These are phyloP conservation scores for Cyclopterus lumpus DNA, from an alignment of 2,797 vertebrate species.

Conservation along the genomic window DNA sequence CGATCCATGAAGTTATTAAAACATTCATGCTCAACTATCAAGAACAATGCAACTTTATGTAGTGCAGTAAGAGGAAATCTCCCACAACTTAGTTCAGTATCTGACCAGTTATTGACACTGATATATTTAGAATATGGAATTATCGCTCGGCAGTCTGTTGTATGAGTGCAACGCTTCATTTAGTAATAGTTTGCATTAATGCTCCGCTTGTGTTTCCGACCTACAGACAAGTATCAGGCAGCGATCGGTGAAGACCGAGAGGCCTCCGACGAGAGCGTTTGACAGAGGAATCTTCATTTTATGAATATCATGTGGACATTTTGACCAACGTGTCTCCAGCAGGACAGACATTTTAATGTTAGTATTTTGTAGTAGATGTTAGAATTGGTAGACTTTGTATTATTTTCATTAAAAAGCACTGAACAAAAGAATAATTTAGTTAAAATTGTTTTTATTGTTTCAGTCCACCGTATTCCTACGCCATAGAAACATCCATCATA, in stretches of 20 bases:
- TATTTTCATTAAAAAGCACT: no score
- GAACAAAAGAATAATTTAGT: slow-evolving; percentile 14
- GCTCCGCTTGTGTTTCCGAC: not conserved
- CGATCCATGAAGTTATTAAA: no score
- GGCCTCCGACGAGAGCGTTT: no score
- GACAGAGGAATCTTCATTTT: no score
- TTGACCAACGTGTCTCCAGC: no score
- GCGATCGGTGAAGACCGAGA: slow-evolving; percentile 7
- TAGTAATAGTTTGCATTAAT: not conserved
- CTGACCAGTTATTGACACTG: not conserved
- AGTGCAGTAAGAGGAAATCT: not conserved
- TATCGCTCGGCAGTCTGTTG: no score
- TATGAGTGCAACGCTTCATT: not conserved
- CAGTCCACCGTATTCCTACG: slow-evolving; percentile 53
- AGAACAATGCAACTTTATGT: not conserved
- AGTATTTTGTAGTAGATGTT: no score
- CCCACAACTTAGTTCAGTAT: not conserved
- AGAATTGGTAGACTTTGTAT: no score
- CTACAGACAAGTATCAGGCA: slow-evolving; percentile 40
- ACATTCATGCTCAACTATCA: not conserved
- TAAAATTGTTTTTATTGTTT: slow-evolving; percentile 73
- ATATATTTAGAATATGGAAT: not conserved
- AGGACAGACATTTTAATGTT: no score
- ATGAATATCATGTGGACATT: no score
- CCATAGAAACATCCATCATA: slow-evolving; percentile 65